Percentiles rank a stretch among this genome's conserved stretches.
Evolutionary conservation across 2,797 vertebrate genomes (phyloP).

Genomic region (Taeniopygia guttata): DNA sequence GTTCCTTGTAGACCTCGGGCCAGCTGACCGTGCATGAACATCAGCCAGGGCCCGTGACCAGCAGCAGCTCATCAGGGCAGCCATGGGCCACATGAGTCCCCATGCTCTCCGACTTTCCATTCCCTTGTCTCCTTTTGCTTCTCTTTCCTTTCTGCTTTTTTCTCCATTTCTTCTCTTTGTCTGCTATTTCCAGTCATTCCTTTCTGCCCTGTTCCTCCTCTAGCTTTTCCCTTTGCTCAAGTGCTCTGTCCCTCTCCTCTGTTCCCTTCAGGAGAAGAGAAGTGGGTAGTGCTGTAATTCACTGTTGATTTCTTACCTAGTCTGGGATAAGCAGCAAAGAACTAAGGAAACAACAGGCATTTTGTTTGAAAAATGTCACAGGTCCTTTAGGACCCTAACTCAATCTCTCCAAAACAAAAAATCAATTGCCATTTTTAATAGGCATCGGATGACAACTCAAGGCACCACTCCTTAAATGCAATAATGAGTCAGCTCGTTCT

Average conservation of each 20-base stretch:
- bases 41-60: not conserved
- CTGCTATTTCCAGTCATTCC: not conserved
- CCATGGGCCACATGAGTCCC: fast-evolving
- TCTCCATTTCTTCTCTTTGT: not conserved
- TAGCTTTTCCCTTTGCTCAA: not conserved
- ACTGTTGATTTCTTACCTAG: not conserved
- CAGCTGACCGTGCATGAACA: not conserved
- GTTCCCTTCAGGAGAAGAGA: not conserved
- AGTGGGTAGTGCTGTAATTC: not conserved
- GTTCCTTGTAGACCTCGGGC: not conserved
- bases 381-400: not conserved
- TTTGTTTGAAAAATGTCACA: not conserved
- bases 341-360: not conserved
- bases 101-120: fast-evolving
- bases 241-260: not conserved
- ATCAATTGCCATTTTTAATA: not conserved
- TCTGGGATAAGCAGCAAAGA: not conserved
- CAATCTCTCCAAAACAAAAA: not conserved
- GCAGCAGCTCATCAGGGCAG: not conserved
- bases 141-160: not conserved
- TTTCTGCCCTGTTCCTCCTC: not conserved
- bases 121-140: not conserved
- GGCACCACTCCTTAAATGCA: not conserved
- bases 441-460: not conserved
- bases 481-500: not conserved